A percentile compares a stretch with the other conserved stretches of the same genome.
Conservation (phyloP, 2,113 vertebrate species). For the Melanerpes formicivorus region DNA sequence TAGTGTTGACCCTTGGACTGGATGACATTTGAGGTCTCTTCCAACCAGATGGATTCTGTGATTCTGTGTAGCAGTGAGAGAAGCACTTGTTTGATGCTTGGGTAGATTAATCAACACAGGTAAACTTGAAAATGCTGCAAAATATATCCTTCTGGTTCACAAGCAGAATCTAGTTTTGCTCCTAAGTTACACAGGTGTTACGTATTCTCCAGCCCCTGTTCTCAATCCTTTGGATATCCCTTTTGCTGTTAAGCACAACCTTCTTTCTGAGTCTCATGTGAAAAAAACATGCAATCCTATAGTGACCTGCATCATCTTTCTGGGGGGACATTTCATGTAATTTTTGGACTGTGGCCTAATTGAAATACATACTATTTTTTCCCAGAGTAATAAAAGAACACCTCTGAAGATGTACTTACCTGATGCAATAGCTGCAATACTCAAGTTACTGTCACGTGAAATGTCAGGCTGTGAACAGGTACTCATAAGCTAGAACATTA, state of each 20-base stretch:
- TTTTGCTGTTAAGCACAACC: background rate
- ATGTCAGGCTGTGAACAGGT: background rate
- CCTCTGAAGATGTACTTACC: constrained; percentile 3
- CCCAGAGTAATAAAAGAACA: background rate
- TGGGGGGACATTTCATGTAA: background rate
- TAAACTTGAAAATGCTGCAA: background rate
- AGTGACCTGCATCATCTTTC: background rate
- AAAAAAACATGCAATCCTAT: background rate
- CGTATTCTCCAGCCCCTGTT: background rate
- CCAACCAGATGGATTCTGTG: no score
- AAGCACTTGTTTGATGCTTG: background rate
- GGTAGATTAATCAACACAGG: background rate
- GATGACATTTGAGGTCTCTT: no score
- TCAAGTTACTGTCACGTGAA: background rate
- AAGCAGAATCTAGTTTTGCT: background rate
- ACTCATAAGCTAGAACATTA: background rate
- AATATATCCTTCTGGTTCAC: background rate
- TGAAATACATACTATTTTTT: background rate
- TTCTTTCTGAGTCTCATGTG: background rate
- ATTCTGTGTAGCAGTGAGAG: background rate
- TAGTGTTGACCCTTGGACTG: no score
- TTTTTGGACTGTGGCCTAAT: background rate
- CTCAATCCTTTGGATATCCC: background rate
- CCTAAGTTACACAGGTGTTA: background rate
- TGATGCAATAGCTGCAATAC: background rate